Evolutionary conservation across 2,113 vertebrate genomes (phyloP).

Genomic region (Xiphias gladius): DNA sequence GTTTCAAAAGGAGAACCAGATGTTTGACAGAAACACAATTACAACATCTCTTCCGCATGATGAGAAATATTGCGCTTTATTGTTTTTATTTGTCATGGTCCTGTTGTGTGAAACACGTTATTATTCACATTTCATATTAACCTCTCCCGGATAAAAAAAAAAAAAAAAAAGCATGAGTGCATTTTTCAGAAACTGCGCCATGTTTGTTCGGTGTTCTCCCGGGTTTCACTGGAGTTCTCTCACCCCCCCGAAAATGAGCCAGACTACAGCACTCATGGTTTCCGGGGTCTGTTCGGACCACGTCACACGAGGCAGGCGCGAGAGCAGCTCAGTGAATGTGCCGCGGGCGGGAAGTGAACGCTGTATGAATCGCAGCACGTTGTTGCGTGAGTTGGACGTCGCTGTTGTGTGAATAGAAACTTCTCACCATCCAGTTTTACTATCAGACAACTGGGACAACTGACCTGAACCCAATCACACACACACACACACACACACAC

Average conservation of each 20-base stretch:
- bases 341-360: conserved; percentile 18
- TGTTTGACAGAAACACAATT: background rate
- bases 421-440: background rate
- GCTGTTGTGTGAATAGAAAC: background rate
- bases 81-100: background rate
- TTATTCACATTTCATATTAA: background rate
- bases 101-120: background rate
- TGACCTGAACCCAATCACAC: background rate
- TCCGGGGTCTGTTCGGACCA: conserved; percentile 11
- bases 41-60: background rate
- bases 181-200: background rate
- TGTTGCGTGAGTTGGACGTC: conserved; percentile 6
- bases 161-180: no score
- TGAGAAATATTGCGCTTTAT: background rate
- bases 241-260: background rate
- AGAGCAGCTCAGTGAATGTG: conserved; percentile 34
- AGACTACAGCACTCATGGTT: background rate
- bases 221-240: background rate
- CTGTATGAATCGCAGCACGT: conserved; percentile 28
- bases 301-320: conserved; percentile 19
- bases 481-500: no score
- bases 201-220: background rate
- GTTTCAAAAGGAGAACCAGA: background rate
- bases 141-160: background rate
- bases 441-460: background rate